Conservation (phyloP, 1,140 invertebrate species). For the Octopus sinensis region DNA sequence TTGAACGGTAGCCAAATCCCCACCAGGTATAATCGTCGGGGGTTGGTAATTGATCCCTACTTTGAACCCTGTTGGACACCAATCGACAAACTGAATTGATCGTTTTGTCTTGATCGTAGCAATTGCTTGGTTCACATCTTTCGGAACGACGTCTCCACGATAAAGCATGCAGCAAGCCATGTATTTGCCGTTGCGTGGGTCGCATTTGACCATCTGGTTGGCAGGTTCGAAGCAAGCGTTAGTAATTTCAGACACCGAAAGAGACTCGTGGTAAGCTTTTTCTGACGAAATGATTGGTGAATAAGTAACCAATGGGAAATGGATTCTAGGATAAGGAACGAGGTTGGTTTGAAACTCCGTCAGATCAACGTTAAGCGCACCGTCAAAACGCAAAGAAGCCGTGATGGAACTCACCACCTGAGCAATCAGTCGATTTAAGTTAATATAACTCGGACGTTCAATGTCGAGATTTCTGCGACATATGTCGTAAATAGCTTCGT, state of each 20-base stretch:
- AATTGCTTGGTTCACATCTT: slow-evolving; percentile 82
- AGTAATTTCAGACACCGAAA: slow-evolving; percentile 73
- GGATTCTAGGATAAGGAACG: slow-evolving; percentile 48
- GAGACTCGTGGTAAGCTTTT: background rate
- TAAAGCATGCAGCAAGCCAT: slow-evolving; percentile 47
- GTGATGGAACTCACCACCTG: slow-evolving; percentile 64
- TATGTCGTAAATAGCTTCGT: background rate
- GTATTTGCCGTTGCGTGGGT: slow-evolving; percentile 52
- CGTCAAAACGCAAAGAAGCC: slow-evolving; percentile 68
- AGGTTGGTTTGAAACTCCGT: slow-evolving; percentile 71
- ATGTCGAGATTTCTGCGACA: slow-evolving; percentile 68
- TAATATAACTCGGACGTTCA: slow-evolving; percentile 29
- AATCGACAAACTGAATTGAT: slow-evolving; percentile 78
- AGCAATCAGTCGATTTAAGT: slow-evolving; percentile 44
- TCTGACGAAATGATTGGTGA: slow-evolving; percentile 32
- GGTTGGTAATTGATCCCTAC: too few species aligned
- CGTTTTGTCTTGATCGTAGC: slow-evolving; percentile 74
- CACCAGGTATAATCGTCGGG: too few species aligned
- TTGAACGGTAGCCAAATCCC: slow-evolving; percentile 32
- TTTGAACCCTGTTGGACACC: too few species aligned
- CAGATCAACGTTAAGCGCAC: slow-evolving; percentile 70
- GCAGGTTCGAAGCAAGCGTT: slow-evolving; percentile 80
- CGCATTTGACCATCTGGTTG: slow-evolving; percentile 80
- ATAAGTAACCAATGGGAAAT: slow-evolving; percentile 37
- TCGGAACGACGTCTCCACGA: slow-evolving; percentile 52